These are phyloP conservation scores for Epinotia bilunana DNA, from an alignment of 2,888 invertebrate genomes.

Conservation along the genomic window DNA sequence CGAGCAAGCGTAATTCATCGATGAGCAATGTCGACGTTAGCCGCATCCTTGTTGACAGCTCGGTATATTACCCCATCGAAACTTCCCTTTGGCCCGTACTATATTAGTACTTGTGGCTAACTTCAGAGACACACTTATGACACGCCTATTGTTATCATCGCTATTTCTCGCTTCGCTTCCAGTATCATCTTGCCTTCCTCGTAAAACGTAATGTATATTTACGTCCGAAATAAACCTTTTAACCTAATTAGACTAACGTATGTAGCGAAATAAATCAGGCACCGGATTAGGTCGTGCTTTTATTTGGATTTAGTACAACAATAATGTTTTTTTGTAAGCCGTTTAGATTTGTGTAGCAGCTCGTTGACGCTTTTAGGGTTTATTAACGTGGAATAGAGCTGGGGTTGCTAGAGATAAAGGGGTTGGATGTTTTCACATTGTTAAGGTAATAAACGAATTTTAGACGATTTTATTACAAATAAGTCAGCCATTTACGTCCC, in stretches of 20 bases:
- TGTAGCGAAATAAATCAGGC: conserved; percentile 45
- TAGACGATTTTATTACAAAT: too few species aligned
- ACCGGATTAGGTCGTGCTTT: conserved; percentile 33
- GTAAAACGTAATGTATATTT: conserved; percentile 48
- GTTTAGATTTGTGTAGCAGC: conserved; percentile 31
- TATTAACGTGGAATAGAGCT: not conserved
- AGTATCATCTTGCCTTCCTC: conserved; percentile 14
- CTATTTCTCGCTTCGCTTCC: not conserved
- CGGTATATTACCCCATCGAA: too few species aligned
- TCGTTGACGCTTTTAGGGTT: conserved; percentile 13
- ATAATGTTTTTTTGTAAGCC: conserved; percentile 38
- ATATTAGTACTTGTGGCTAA: too few species aligned
- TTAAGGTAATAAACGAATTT: not conserved
- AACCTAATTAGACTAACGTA: conserved; percentile 46
- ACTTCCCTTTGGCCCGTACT: too few species aligned
- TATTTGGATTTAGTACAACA: conserved; percentile 42
- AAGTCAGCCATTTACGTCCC: too few species aligned
- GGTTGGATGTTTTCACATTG: not conserved
- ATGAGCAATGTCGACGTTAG: too few species aligned
- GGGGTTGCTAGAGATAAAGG: not conserved
- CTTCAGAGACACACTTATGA: too few species aligned
- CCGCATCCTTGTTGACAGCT: too few species aligned
- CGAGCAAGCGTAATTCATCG: too few species aligned
- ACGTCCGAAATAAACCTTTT: conserved; percentile 47
- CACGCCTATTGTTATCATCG: not conserved